Conservation (phyloP, 2,113 vertebrate genomes). For the Myotis davidii region DNA sequence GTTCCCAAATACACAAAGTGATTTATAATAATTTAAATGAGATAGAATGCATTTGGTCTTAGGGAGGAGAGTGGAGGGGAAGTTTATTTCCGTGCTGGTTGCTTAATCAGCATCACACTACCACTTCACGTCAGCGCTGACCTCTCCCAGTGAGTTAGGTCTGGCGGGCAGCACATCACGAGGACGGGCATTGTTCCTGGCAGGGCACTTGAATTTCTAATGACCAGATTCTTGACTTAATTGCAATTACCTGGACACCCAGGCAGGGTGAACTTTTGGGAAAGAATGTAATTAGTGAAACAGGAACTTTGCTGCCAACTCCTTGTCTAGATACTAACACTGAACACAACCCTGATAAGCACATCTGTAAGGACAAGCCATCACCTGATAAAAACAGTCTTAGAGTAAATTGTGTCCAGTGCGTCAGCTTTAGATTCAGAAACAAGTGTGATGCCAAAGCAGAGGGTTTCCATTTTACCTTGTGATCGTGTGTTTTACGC, state of each 20-base stretch:
- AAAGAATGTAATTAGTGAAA: slow-evolving; percentile 88
- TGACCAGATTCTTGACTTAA: slow-evolving; percentile 89
- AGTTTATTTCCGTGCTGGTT: slow-evolving; percentile 74
- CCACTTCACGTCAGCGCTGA: slow-evolving; percentile 82
- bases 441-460: neutral
- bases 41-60: slow-evolving; percentile 70
- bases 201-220: slow-evolving; percentile 89
- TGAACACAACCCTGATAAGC: slow-evolving; percentile 76
- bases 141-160: slow-evolving; percentile 85
- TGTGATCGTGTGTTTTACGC: neutral
- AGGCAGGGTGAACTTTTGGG: slow-evolving; percentile 88
- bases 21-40: slow-evolving; percentile 68
- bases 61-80: slow-evolving; percentile 51
- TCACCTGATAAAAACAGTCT: slow-evolving; percentile 32
- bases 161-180: slow-evolving; percentile 84
- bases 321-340: slow-evolving; percentile 78
- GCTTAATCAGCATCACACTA: slow-evolving; percentile 80
- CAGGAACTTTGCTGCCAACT: slow-evolving; percentile 83
- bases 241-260: slow-evolving; percentile 91
- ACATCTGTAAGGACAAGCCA: slow-evolving; percentile 68
- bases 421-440: neutral
- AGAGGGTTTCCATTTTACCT: neutral
- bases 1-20: slow-evolving; percentile 50
- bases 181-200: slow-evolving; percentile 88
- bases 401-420: neutral